These are phyloP conservation scores for Mesocentrotus franciscanus DNA, from an alignment of 53 echinoderm and acorn worm species.

Conservation along the genomic window DNA sequence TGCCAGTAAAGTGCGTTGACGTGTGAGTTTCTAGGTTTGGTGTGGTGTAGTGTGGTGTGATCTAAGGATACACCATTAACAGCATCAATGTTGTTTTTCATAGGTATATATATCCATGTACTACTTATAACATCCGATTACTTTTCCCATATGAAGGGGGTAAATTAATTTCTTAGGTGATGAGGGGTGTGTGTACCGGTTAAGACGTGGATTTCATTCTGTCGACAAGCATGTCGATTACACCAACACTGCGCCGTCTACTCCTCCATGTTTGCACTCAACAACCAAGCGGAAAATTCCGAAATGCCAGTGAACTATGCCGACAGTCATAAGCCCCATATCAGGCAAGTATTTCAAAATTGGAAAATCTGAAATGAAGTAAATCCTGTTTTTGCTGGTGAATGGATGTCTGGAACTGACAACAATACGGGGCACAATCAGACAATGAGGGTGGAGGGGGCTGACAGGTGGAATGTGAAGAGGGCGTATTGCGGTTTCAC, in stretches of 20 bases:
- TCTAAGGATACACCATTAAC: neutral
- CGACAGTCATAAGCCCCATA: neutral
- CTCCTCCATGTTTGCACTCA: neutral
- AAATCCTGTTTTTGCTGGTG: no score
- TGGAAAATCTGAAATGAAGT: no score
- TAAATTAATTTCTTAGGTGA: neutral
- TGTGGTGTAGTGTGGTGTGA: no score
- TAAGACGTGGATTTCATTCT: neutral
- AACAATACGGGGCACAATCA: no score
- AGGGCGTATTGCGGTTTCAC: no score
- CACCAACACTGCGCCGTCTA: neutral
- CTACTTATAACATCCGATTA: neutral
- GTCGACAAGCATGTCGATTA: neutral
- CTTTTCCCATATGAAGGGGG: neutral
- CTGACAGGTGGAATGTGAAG: no score
- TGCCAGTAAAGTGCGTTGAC: neutral
- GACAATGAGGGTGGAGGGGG: no score
- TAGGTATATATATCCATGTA: no score
- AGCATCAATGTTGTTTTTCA: no score
- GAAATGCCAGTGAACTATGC: neutral
- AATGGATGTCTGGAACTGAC: no score
- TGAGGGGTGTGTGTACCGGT: neutral
- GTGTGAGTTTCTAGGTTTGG: no score
- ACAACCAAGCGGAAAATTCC: slow-evolving; percentile 4
- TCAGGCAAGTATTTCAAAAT: no score